A percentile compares a stretch with the other conserved stretches of the same genome.
Evolutionary conservation across 1,140 invertebrate genomes (phyloP).

Genomic region (Cotesia vestalis): DNA sequence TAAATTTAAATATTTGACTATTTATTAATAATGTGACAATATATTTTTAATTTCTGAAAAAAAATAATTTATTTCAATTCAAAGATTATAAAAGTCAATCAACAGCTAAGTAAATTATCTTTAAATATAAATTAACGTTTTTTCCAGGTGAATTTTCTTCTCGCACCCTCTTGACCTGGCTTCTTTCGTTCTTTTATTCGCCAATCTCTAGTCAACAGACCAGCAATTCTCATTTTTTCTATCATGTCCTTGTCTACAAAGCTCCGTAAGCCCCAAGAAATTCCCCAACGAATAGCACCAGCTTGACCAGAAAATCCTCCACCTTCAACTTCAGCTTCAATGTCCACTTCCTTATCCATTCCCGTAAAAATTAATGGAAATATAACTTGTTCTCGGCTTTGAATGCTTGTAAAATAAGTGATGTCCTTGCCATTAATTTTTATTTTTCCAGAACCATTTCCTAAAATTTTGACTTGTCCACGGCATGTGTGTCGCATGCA

Average conservation of each 20-base stretch:
- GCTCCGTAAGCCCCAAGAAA: slow-evolving; percentile 79
- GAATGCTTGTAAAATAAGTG: slow-evolving; percentile 76
- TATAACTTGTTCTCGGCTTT: slow-evolving; percentile 83
- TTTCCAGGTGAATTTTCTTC: slow-evolving; percentile 94
- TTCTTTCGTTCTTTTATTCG: slow-evolving; percentile 91
- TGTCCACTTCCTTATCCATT: slow-evolving; percentile 81
- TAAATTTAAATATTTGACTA: too few species aligned
- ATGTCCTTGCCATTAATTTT: slow-evolving; percentile 83
- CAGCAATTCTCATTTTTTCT: slow-evolving; percentile 91
- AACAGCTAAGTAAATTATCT: background rate
- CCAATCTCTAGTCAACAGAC: slow-evolving; percentile 84
- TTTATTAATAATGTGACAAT: too few species aligned
- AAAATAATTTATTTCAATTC: too few species aligned
- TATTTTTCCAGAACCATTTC: slow-evolving; percentile 84
- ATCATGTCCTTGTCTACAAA: slow-evolving; percentile 81
- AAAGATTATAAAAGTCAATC: too few species aligned
- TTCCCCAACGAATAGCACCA: slow-evolving; percentile 86
- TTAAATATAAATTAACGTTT: slow-evolving; percentile 72
- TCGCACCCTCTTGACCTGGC: slow-evolving; percentile 88
- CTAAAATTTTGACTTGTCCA: slow-evolving; percentile 74
- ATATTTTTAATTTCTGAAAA: too few species aligned
- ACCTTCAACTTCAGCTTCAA: slow-evolving; percentile 77
- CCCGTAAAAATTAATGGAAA: slow-evolving; percentile 86
- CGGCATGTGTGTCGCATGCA: slow-evolving; percentile 76
- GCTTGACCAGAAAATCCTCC: slow-evolving; percentile 81